phyloP scores from a whole-genome alignment of 2,113 vertebrate species.

The Zosterops japonicus region DNA sequence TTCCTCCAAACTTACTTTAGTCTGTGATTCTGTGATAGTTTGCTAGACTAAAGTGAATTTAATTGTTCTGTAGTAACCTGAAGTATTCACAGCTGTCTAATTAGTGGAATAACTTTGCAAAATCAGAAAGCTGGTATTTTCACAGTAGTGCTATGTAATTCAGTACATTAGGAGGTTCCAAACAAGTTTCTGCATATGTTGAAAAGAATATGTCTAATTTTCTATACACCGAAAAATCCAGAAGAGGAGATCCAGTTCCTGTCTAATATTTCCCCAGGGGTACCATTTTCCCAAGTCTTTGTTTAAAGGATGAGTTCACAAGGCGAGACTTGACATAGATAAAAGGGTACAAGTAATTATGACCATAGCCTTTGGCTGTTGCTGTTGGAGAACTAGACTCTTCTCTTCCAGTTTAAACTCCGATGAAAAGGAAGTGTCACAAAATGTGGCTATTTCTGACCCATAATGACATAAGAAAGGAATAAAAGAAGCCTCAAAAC shows the following conservation, averaged over 20 bases:
- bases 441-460: neutral
- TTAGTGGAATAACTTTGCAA: neutral
- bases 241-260: neutral
- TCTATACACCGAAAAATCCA: neutral
- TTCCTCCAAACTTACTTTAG: rapidly evolving
- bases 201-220: neutral
- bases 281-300: neutral
- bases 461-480: neutral
- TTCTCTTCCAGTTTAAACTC: neutral
- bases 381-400: neutral
- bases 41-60: neutral
- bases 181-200: neutral
- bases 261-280: neutral
- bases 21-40: neutral
- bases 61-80: neutral
- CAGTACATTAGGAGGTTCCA: neutral
- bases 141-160: neutral
- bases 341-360: neutral
- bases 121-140: neutral
- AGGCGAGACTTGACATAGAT: neutral
- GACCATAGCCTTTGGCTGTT: neutral
- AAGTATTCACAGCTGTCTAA: neutral
- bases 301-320: neutral
- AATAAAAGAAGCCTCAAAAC: neutral
- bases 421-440: neutral